phyloP scores from a whole-genome alignment of 30 jellyfish, hydroid and myxozoan species.

The Aurelia aurita complex sp. Pacific region DNA sequence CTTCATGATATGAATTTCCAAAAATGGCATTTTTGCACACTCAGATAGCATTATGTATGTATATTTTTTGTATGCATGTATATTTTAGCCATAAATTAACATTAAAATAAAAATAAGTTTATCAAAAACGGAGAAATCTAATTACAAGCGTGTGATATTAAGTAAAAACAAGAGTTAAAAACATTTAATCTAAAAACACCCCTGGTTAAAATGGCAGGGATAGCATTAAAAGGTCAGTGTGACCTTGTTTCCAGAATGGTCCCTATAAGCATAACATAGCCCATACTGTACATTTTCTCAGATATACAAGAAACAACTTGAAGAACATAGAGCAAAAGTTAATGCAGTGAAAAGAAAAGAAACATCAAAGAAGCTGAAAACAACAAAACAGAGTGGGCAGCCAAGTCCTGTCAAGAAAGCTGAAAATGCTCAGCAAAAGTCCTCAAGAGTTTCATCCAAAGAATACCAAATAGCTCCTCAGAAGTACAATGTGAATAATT shows the following conservation, averaged over 20 bases:
- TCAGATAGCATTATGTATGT: too few relatives aligned
- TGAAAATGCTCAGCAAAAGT: background rate
- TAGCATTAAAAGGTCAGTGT: background rate
- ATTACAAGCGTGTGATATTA: too few relatives aligned
- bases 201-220: too few relatives aligned
- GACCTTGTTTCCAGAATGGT: background rate
- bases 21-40: too few relatives aligned
- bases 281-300: background rate
- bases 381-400: constrained; percentile 38
- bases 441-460: constrained; percentile 19
- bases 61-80: background rate
- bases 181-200: too few relatives aligned
- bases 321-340: constrained; percentile 89
- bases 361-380: constrained; percentile 45
- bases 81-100: background rate
- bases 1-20: too few relatives aligned
- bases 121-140: too few relatives aligned
- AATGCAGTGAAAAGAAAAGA: constrained; percentile 65
- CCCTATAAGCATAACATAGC: too few relatives aligned
- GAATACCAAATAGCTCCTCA: constrained; percentile 53
- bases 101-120: too few relatives aligned
- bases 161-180: too few relatives aligned
- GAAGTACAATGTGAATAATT: constrained; percentile 39
- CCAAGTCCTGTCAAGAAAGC: constrained; percentile 13
- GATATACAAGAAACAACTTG: constrained; percentile 80